Evolutionary conservation across 2,797 vertebrate species (phyloP).

Genomic region (Psittacula echo): DNA sequence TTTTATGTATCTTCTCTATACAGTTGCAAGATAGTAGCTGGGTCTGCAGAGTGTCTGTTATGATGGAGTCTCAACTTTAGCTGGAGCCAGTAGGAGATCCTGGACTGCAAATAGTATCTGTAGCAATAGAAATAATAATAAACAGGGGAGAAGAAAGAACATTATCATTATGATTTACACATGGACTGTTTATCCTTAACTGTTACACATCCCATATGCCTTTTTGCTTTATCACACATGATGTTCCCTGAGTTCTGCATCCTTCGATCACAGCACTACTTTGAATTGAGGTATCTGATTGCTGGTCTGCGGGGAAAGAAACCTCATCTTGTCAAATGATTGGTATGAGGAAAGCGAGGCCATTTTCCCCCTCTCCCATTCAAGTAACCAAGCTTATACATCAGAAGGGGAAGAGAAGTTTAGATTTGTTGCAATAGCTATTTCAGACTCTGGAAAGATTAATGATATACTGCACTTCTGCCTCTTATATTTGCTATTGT

Average conservation of each 20-base stretch:
- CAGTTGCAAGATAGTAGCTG: neutral
- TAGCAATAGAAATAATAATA: neutral
- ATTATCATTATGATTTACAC: neutral
- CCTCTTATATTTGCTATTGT: neutral
- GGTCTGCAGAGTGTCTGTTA: neutral
- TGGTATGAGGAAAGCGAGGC: neutral
- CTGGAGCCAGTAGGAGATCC: neutral
- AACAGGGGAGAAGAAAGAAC: neutral
- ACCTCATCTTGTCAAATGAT: neutral
- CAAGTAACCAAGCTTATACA: neutral
- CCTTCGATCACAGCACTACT: neutral
- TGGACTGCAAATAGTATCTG: neutral
- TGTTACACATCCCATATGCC: neutral
- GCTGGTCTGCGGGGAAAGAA: neutral
- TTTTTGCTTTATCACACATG: slow-evolving; percentile 29
- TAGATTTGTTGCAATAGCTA: neutral
- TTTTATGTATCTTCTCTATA: neutral
- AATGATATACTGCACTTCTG: neutral
- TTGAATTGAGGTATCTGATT: neutral
- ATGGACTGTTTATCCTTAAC: neutral
- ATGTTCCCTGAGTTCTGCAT: neutral
- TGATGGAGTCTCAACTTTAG: neutral
- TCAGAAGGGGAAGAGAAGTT: neutral
- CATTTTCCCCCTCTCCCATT: neutral
- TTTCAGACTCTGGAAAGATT: neutral